Evolutionary conservation across 2,113 vertebrate genomes (phyloP).

Genomic region (Toxotes jaculatrix): DNA sequence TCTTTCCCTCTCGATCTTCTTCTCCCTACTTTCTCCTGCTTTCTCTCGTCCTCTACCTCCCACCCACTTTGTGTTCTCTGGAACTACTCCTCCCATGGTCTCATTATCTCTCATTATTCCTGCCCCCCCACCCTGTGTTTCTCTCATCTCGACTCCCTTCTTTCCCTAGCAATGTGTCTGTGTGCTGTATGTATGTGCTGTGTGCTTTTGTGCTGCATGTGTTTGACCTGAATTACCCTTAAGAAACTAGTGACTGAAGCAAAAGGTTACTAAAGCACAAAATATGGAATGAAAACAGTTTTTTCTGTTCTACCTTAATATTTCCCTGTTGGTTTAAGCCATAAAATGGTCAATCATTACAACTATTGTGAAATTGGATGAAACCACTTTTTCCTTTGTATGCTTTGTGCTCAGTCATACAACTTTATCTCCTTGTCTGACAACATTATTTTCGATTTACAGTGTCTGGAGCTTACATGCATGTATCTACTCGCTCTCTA

Average conservation of each 20-base stretch:
- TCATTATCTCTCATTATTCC: constrained; percentile 69
- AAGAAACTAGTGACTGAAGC: not conserved
- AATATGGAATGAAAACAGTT: not conserved
- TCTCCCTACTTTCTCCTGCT: constrained; percentile 13
- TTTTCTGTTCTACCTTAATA: not conserved
- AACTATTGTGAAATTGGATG: not conserved
- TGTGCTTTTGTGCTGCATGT: not conserved
- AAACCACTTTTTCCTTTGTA: not conserved
- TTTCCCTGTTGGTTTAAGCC: not conserved
- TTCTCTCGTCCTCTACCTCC: constrained; percentile 18
- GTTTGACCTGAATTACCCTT: constrained; percentile 25
- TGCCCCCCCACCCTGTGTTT: not conserved
- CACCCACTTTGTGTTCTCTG: constrained; percentile 47
- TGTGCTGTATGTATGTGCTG: constrained; percentile 6
- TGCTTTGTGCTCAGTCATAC: not conserved
- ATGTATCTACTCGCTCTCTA: not conserved
- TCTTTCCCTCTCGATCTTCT: not conserved
- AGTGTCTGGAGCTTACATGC: not conserved
- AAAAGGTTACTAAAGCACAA: not conserved
- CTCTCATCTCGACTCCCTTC: constrained; percentile 5
- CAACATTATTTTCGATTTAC: constrained; percentile 8
- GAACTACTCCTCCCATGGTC: constrained; percentile 52
- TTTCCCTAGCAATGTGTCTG: constrained; percentile 18
- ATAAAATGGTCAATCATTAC: not conserved
- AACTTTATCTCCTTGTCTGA: not conserved